Conservation (phyloP, 2,113 vertebrate genomes). For the Heterochromis multidens region DNA sequence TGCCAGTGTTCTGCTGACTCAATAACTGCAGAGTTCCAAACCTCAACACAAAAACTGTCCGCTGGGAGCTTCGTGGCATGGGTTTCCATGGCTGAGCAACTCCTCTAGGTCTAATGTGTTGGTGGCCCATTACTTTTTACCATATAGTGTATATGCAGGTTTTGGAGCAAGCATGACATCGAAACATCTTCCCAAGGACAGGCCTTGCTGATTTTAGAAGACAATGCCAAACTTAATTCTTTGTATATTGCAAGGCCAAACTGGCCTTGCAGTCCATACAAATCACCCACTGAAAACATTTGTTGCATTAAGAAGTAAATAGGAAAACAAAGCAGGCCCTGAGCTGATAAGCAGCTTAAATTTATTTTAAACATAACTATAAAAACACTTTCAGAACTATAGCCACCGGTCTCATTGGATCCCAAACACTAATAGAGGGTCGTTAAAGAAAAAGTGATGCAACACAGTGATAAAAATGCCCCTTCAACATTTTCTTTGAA, state of each 20-base stretch:
- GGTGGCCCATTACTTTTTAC: no score
- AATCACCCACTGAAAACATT: neutral
- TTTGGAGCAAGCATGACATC: no score
- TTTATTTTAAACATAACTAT: neutral
- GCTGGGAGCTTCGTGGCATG: no score
- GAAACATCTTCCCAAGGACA: no score
- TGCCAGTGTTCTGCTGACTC: no score
- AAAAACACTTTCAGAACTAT: neutral
- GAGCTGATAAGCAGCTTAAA: neutral
- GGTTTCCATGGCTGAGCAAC: no score
- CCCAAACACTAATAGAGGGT: neutral
- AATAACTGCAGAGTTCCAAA: no score
- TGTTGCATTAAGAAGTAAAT: neutral
- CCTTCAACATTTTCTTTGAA: neutral
- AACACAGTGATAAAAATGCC: neutral
- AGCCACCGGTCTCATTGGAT: neutral
- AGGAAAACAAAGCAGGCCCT: neutral
- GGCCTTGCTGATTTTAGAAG: no score
- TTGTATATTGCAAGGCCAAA: neutral
- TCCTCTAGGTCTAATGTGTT: no score
- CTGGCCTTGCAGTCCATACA: no score
- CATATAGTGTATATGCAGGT: no score
- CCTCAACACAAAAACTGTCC: no score
- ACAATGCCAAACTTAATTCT: neutral
- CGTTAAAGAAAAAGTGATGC: neutral